Evolutionary conservation across 2,113 vertebrate species (phyloP).

Genomic region (Tetraodon nigroviridis): DNA sequence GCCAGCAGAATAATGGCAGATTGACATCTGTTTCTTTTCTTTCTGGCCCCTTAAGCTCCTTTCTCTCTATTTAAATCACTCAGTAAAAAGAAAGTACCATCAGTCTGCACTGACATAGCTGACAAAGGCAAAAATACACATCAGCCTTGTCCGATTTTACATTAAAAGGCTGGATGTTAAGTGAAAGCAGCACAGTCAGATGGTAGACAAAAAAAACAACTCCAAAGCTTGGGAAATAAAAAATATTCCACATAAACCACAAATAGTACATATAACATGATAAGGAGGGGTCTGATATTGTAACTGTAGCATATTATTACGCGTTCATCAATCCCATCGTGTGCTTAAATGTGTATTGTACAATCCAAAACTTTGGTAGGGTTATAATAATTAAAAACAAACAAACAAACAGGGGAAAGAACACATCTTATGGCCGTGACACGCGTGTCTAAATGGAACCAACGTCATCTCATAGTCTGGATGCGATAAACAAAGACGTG

Average conservation of each 20-base stretch:
- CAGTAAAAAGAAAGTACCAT: constrained; percentile 18
- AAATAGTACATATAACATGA: not conserved
- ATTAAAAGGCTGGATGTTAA: too few species aligned
- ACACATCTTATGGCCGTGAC: too few species aligned
- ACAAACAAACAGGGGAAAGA: not conserved
- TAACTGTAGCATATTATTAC: constrained; percentile 60
- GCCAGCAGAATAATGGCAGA: constrained; percentile 54
- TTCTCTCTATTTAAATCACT: constrained; percentile 47
- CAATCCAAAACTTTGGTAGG: constrained; percentile 40
- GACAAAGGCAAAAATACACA: not conserved
- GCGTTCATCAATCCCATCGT: constrained; percentile 72
- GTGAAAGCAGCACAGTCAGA: constrained; percentile 16
- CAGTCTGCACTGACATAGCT: constrained; percentile 21
- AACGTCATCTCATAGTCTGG: too few species aligned
- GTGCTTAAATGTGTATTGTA: constrained; percentile 53
- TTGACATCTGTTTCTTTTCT: constrained; percentile 53
- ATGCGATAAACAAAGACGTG: not conserved
- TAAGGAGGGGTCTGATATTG: constrained; percentile 38
- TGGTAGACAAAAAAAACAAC: constrained; percentile 6
- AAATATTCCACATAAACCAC: constrained; percentile 7
- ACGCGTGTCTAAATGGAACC: too few species aligned
- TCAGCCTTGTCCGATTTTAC: not conserved
- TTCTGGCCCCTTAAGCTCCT: constrained; percentile 34
- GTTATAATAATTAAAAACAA: not conserved
- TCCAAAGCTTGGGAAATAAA: constrained; percentile 9